phyloP scores from a whole-genome alignment of 2,113 vertebrate genomes.

The Riparia riparia region DNA sequence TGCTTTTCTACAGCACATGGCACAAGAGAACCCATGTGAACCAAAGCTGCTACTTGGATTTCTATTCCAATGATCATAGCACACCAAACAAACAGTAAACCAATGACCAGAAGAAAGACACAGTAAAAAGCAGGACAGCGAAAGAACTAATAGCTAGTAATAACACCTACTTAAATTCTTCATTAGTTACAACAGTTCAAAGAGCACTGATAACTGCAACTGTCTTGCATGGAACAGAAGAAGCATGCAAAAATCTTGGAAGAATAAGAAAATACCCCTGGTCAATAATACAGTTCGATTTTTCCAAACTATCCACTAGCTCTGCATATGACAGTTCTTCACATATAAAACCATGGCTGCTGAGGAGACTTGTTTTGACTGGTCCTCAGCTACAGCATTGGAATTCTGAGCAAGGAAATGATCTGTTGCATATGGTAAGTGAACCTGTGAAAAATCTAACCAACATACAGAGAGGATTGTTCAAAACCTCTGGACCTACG shows the following conservation, averaged over 20 bases:
- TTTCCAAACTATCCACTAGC: not conserved
- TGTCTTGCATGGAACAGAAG: not conserved
- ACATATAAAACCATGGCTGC: not conserved
- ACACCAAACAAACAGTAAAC: not conserved
- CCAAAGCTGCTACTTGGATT: not conserved
- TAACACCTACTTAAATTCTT: not conserved
- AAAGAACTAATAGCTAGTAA: not conserved
- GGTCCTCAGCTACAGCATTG: not conserved
- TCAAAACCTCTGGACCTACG: not conserved
- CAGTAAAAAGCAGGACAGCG: not conserved
- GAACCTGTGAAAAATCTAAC: not conserved
- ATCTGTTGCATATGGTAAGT: not conserved
- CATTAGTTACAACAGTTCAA: not conserved
- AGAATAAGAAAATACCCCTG: fast-evolving
- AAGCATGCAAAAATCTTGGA: not conserved
- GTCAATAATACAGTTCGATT: not conserved
- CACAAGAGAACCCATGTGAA: not conserved
- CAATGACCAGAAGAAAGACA: not conserved
- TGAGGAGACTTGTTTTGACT: not conserved
- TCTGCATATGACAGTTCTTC: not conserved
- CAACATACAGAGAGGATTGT: not conserved
- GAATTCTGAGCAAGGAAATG: not conserved
- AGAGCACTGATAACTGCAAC: not conserved
- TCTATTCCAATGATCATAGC: not conserved
- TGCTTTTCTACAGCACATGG: not conserved